Evolutionary conservation across 2,797 vertebrate species (phyloP).

Genomic region (Gymnocypris eckloni): DNA sequence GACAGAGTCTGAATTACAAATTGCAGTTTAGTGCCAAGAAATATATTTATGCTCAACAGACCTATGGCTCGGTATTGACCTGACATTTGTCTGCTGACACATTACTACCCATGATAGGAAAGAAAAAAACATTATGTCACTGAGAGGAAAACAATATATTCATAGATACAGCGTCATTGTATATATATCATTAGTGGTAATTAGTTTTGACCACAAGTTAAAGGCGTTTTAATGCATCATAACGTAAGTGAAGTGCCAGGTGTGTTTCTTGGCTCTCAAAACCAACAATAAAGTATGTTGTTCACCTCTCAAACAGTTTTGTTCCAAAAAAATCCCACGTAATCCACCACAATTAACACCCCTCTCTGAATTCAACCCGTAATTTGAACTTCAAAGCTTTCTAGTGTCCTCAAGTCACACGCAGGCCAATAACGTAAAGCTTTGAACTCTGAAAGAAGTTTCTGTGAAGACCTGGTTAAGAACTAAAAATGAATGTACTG

Average conservation of each 20-base stretch:
- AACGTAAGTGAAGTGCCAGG: neutral
- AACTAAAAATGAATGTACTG: constrained; percentile 5
- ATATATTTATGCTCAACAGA: constrained; percentile 57
- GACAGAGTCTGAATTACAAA: constrained; percentile 70
- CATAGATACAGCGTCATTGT: neutral
- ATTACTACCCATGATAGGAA: constrained; percentile 27
- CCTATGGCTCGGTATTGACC: constrained; percentile 43
- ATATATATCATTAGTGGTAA: constrained; percentile 22
- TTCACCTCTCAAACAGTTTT: constrained; percentile 22
- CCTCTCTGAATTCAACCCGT: constrained; percentile 25
- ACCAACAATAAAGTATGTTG: constrained; percentile 30
- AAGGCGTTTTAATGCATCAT: neutral
- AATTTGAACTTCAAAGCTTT: constrained; percentile 54
- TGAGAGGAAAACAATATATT: constrained; percentile 11
- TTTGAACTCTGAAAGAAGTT: constrained; percentile 44
- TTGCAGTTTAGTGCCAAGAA: constrained; percentile 57
- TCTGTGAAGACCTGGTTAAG: constrained; percentile 21
- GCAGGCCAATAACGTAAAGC: constrained; percentile 31
- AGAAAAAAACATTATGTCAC: constrained; percentile 10
- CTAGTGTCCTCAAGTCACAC: constrained; percentile 26
- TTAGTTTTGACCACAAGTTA: constrained; percentile 14
- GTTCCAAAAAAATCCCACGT: neutral
- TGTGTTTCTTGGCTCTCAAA: constrained; percentile 6
- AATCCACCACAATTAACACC: neutral
- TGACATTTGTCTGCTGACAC: constrained; percentile 28